phyloP scores from a whole-genome alignment of 2,888 invertebrate species.

The Drosophila mettleri region DNA sequence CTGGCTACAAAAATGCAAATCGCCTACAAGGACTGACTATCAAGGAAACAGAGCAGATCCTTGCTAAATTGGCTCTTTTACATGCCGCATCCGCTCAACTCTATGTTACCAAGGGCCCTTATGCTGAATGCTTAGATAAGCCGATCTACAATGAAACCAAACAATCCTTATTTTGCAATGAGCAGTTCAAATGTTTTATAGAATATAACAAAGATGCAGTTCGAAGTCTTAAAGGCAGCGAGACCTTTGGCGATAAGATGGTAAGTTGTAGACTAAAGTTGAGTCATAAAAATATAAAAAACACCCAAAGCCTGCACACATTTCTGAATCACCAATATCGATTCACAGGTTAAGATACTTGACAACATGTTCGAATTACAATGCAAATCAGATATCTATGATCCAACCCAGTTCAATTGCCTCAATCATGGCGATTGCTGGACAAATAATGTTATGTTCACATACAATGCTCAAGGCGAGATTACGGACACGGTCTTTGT shows the following conservation, averaged over 20 bases:
- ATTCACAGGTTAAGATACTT: conserved; percentile 17
- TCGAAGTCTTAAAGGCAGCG: conserved; percentile 25
- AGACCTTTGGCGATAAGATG: conserved; percentile 34
- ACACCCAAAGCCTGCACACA: too few relatives aligned
- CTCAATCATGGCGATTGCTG: conserved; percentile 82
- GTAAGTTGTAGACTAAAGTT: conserved; percentile 27
- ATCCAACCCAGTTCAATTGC: conserved; percentile 63
- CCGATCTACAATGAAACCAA: conserved; percentile 22
- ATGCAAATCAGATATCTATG: conserved; percentile 28
- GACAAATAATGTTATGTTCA: conserved; percentile 82
- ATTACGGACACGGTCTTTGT: conserved; percentile 70
- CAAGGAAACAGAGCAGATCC: conserved; percentile 68
- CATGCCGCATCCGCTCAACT: conserved; percentile 82
- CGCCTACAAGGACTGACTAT: conserved; percentile 73
- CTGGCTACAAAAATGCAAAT: conserved; percentile 73
- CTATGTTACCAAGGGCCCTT: conserved; percentile 59
- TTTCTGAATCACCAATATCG: too few relatives aligned
- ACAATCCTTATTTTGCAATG: background rate
- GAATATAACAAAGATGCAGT: background rate
- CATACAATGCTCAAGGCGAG: conserved; percentile 55
- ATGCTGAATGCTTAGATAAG: conserved; percentile 37
- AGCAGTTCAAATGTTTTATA: background rate
- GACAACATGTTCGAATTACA: background rate
- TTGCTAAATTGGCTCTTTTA: conserved; percentile 77
- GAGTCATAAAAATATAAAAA: background rate